These are phyloP conservation scores for Bos javanicus DNA, from an alignment of 2,113 vertebrate genomes.

Conservation along the genomic window DNA sequence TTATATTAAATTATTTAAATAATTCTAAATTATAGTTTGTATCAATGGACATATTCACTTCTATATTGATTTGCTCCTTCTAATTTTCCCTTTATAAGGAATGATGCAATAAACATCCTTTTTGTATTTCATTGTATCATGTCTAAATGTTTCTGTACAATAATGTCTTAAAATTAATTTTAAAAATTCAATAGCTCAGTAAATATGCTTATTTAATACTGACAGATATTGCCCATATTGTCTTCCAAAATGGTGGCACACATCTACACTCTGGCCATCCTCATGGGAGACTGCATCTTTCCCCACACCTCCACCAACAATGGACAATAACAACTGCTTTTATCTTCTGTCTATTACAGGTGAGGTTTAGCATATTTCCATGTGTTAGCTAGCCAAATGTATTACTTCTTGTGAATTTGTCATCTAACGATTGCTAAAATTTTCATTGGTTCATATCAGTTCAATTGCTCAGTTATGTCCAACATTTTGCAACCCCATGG, in stretches of 20 bases:
- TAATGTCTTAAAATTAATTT: neutral
- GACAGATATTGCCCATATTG: neutral
- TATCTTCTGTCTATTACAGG: neutral
- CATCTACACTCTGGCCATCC: neutral
- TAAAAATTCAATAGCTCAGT: neutral
- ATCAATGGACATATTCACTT: neutral
- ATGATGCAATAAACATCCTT: neutral
- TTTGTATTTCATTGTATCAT: neutral
- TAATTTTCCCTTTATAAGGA: neutral
- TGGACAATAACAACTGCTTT: neutral
- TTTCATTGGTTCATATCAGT: neutral
- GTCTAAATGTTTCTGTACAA: neutral
- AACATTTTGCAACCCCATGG: neutral
- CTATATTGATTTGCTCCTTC: neutral
- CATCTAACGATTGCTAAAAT: neutral
- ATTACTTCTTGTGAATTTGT: neutral
- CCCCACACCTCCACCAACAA: neutral
- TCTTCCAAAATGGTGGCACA: neutral
- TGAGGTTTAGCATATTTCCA: neutral
- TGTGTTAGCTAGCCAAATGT: neutral
- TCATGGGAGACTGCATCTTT: neutral
- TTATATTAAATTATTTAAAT: neutral
- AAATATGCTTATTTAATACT: neutral
- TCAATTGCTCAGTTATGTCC: neutral
- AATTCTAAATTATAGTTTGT: neutral